These are phyloP conservation scores for Sycophila sp. DNA, from an alignment of 1,140 invertebrate species.

Conservation along the genomic window DNA sequence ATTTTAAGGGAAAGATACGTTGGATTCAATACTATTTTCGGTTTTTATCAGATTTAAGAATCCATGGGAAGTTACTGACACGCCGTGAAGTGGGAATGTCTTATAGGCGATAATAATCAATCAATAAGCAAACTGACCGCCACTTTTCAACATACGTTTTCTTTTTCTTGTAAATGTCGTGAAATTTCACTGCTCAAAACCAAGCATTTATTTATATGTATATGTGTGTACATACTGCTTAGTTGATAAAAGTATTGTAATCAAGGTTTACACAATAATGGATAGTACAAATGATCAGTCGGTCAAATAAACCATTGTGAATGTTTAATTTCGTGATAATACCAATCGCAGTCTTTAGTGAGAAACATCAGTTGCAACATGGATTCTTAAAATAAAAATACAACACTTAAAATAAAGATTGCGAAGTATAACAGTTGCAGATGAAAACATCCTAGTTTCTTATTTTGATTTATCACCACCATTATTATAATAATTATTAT, in stretches of 20 bases:
- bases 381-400: constrained; percentile 59
- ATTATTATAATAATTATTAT: constrained; percentile 57
- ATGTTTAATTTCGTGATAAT: constrained; percentile 14
- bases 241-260: constrained; percentile 35
- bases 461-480: constrained; percentile 52
- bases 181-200: constrained; percentile 36
- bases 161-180: constrained; percentile 45
- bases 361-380: constrained; percentile 40
- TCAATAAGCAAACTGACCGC: not conserved
- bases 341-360: constrained; percentile 8
- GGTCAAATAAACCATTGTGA: constrained; percentile 10
- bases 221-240: constrained; percentile 39
- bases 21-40: constrained; percentile 17
- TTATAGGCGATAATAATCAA: too few relatives aligned
- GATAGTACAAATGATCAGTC: constrained; percentile 29
- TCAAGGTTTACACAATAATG: constrained; percentile 29
- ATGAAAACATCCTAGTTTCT: constrained; percentile 42
- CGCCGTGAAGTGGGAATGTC: constrained; percentile 14
- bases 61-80: constrained; percentile 47
- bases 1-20: not conserved
- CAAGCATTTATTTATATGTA: constrained; percentile 44
- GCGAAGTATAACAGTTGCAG: constrained; percentile 36
- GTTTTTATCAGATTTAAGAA: constrained; percentile 50
- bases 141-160: constrained; percentile 22
- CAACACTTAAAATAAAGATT: constrained; percentile 40